These are phyloP conservation scores for Amblyjoppa proteus DNA, from an alignment of 2,888 invertebrate genomes.

Conservation along the genomic window DNA sequence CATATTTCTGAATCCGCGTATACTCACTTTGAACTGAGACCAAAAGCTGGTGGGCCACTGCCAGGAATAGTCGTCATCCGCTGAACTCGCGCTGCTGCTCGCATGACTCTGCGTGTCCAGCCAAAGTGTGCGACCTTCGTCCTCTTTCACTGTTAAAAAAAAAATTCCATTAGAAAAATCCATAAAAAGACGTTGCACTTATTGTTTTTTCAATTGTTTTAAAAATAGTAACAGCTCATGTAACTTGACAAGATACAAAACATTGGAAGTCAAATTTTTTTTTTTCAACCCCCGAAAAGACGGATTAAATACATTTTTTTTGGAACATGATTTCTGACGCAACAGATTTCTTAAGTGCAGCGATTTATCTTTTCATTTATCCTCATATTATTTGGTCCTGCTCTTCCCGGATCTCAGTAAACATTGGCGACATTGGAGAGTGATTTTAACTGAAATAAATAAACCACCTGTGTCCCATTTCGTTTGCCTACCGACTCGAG, in stretches of 20 bases:
- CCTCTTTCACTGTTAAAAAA: constrained; percentile 86
- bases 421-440: constrained; percentile 28
- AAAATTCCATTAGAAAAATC: background rate
- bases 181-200: background rate
- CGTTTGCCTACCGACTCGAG: background rate
- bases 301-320: too few relatives aligned
- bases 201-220: background rate
- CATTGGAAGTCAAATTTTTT: background rate
- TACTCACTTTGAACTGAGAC: constrained; percentile 90
- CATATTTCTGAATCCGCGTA: constrained; percentile 48
- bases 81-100: constrained; percentile 88
- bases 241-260: background rate
- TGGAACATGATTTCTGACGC: background rate
- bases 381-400: constrained; percentile 6
- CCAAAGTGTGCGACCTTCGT: constrained; percentile 89
- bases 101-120: constrained; percentile 90
- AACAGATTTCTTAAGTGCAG: background rate
- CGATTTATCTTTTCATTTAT: constrained; percentile 1
- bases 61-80: constrained; percentile 89
- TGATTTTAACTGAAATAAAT: constrained; percentile 33
- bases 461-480: constrained; percentile 30
- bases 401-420: background rate
- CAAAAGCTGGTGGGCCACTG: constrained; percentile 92
- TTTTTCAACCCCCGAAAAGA: background rate
- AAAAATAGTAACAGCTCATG: background rate